These are phyloP conservation scores for Synergus laeviventris DNA, from an alignment of 2,888 invertebrate genomes.

Conservation along the genomic window DNA sequence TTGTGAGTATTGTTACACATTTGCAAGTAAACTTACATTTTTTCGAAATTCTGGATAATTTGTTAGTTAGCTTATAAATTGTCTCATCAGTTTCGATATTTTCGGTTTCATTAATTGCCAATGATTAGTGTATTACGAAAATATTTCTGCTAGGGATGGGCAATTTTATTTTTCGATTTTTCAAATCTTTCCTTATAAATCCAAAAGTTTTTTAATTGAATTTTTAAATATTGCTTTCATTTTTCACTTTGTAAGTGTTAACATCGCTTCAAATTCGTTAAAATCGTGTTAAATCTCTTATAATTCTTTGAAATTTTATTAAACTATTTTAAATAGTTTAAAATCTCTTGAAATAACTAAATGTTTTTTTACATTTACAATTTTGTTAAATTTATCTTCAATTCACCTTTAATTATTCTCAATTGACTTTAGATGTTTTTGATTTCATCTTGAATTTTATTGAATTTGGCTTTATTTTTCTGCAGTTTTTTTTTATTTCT, in stretches of 20 bases:
- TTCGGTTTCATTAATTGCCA: neutral
- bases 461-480: too few relatives aligned
- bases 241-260: neutral
- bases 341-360: too few relatives aligned
- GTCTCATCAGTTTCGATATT: neutral
- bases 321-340: too few relatives aligned
- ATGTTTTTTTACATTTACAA: too few relatives aligned
- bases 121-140: constrained; percentile 1
- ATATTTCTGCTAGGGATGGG: neutral
- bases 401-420: too few relatives aligned
- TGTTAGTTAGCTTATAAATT: constrained; percentile 5
- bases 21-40: neutral
- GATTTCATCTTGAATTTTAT: too few relatives aligned
- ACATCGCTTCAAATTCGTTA: too few relatives aligned
- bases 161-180: constrained; percentile 4
- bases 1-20: neutral
- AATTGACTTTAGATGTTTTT: too few relatives aligned
- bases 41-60: neutral
- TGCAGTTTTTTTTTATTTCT: too few relatives aligned
- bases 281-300: too few relatives aligned
- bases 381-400: too few relatives aligned
- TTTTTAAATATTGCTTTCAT: neutral
- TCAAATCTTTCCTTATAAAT: neutral
- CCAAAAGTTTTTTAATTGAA: neutral
- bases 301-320: too few relatives aligned